Conservation (phyloP, 2,888 invertebrate genomes). For the Odontothrips loti region DNA sequence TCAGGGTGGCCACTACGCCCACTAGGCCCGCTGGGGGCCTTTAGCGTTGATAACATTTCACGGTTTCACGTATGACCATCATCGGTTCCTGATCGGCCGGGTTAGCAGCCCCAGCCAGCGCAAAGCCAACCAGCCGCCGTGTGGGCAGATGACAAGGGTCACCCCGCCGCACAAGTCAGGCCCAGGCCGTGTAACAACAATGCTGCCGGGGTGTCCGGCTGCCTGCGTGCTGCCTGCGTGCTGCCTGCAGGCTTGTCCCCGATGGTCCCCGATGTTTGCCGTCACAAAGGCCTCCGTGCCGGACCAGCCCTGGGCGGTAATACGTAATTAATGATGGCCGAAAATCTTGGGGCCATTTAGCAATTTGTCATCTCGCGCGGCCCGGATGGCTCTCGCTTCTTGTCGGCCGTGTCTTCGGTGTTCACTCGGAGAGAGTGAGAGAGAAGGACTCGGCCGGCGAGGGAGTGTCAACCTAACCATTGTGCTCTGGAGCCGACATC, state of each 20-base stretch:
- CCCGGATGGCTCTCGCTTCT: background rate
- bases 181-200: background rate
- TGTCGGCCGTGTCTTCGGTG: background rate
- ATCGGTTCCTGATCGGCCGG: too few species aligned
- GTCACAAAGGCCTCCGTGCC: background rate
- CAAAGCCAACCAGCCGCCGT: too few species aligned
- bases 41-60: too few species aligned
- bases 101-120: too few species aligned
- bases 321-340: slow-evolving; percentile 13
- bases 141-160: background rate
- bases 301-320: background rate
- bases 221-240: background rate
- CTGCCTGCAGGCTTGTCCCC: background rate
- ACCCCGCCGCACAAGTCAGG: background rate
- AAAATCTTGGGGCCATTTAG: slow-evolving; percentile 13
- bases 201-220: background rate
- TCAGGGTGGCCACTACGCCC: too few species aligned
- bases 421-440: background rate
- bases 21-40: too few species aligned
- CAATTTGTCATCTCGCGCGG: slow-evolving; percentile 2
- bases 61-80: too few species aligned
- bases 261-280: background rate
- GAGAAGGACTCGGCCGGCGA: background rate
- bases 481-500: background rate
- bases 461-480: background rate